Conservation (phyloP, 2,113 vertebrate genomes). For the Perca fluviatilis region DNA sequence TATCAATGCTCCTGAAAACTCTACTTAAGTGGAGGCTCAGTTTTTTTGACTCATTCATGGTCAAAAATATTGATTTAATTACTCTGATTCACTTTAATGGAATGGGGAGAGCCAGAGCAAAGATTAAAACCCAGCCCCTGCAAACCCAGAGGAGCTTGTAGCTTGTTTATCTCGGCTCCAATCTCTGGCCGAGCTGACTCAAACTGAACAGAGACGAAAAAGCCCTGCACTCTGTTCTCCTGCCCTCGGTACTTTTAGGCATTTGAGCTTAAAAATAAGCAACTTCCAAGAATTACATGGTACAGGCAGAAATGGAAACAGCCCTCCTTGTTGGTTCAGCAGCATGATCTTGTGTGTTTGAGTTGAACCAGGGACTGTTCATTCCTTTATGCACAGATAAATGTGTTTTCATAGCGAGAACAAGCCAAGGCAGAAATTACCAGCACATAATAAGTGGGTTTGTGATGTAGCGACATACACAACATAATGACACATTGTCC, state of each 20-base stretch:
- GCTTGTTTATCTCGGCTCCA: constrained; percentile 55
- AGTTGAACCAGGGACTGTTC: constrained; percentile 24
- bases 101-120: constrained; percentile 27
- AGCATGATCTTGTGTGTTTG: constrained; percentile 10
- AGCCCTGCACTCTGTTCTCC: constrained; percentile 30
- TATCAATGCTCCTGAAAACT: constrained; percentile 33
- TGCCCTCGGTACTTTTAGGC: background rate
- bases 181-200: constrained; percentile 29
- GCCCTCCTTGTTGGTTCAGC: constrained; percentile 21
- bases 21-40: background rate
- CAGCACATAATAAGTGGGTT: constrained; percentile 18
- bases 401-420: constrained; percentile 36
- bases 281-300: constrained; percentile 51
- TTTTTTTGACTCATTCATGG: constrained; percentile 29
- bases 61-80: constrained; percentile 69
- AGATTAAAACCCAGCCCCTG: constrained; percentile 34
- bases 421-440: constrained; percentile 22
- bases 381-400: constrained; percentile 12
- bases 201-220: constrained; percentile 21
- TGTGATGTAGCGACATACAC: background rate
- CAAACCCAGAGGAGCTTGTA: constrained; percentile 51
- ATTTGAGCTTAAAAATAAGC: constrained; percentile 26
- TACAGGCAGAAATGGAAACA: constrained; percentile 43
- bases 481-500: constrained; percentile 55
- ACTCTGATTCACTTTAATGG: constrained; percentile 46